These are phyloP conservation scores for Lonchura striata DNA, from an alignment of 2,113 vertebrate species.

Conservation along the genomic window DNA sequence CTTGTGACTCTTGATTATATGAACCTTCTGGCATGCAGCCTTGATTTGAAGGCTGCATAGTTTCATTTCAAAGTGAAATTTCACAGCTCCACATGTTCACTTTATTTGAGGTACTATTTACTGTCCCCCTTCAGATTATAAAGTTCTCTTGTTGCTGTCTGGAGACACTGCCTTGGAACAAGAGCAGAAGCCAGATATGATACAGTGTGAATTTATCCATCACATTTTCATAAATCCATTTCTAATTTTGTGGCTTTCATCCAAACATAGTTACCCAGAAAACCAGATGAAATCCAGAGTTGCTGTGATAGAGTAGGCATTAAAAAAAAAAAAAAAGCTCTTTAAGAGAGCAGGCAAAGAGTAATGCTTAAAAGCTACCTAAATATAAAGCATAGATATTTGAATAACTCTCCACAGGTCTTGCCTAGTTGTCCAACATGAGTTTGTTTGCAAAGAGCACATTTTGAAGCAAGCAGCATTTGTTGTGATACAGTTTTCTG, in stretches of 20 bases:
- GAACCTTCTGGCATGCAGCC: not conserved
- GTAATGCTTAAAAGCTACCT: not conserved
- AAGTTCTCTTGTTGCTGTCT: not conserved
- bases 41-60: constrained; percentile 9
- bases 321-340: not conserved
- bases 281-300: not conserved
- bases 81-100: not conserved
- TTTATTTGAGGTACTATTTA: constrained; percentile 17
- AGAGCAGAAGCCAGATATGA: not conserved
- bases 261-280: constrained; percentile 17
- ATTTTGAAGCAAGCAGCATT: not conserved
- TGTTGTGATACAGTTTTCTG: not conserved
- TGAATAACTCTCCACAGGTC: not conserved
- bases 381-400: not conserved
- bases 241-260: constrained; percentile 30
- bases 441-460: not conserved
- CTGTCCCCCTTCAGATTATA: not conserved
- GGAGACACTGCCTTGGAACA: not conserved
- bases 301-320: not conserved
- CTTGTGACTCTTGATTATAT: constrained; percentile 27
- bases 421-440: not conserved
- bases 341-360: not conserved
- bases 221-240: not conserved
- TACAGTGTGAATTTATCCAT: not conserved
- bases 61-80: constrained; percentile 45